phyloP scores from a whole-genome alignment of 2,113 vertebrate species.

The Anser brachyrhynchus region DNA sequence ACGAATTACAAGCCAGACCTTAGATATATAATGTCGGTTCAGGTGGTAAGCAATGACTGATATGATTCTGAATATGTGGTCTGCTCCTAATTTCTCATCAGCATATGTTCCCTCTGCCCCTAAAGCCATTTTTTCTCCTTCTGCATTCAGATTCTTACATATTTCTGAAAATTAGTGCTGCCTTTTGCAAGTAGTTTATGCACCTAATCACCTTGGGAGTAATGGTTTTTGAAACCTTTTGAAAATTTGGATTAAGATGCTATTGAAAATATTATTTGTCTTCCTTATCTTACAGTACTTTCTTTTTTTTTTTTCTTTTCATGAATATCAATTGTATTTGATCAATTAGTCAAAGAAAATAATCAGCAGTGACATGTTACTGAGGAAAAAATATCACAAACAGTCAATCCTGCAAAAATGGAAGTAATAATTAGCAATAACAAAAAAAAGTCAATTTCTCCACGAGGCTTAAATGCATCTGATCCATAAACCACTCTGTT shows the following conservation, averaged over 20 bases:
- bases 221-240: not conserved
- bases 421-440: not conserved
- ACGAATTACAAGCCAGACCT: not conserved
- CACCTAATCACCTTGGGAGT: not conserved
- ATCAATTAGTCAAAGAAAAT: not conserved
- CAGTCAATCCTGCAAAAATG: not conserved
- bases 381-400: not conserved
- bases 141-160: not conserved
- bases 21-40: not conserved
- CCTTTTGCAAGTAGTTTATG: not conserved
- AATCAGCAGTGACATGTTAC: not conserved
- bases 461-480: not conserved
- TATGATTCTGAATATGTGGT: not conserved
- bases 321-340: not conserved
- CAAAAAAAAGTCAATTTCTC: not conserved
- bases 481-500: not conserved
- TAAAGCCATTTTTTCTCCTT: not conserved
- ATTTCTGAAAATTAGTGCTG: not conserved
- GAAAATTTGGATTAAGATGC: not conserved
- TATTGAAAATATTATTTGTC: not conserved
- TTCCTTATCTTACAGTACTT: not conserved
- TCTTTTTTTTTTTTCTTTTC: not conserved
- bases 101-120: not conserved
- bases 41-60: not conserved
- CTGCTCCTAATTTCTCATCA: not conserved